Percentiles rank a stretch among this genome's conserved stretches.
Conservation (phyloP, 1,140 invertebrate species). For the Nylanderia fulva region DNA sequence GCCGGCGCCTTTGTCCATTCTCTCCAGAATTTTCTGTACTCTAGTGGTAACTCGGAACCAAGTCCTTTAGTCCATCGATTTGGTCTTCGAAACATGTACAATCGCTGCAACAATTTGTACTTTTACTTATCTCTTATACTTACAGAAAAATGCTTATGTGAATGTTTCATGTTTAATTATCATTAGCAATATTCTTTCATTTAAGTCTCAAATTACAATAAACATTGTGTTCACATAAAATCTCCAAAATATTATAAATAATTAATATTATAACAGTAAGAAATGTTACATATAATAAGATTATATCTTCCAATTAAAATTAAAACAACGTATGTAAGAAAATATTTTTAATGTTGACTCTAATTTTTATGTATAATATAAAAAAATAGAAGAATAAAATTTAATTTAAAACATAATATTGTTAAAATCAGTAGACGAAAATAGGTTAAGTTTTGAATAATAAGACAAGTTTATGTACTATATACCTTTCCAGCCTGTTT, state of each 20-base stretch:
- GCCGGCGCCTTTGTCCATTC: slow-evolving; percentile 93
- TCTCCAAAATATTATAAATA: neutral
- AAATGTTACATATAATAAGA: neutral
- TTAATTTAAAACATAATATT: neutral
- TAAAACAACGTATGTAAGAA: neutral
- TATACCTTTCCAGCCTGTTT: neutral
- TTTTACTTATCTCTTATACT: neutral
- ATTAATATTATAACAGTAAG: neutral
- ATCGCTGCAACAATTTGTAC: slow-evolving; percentile 55
- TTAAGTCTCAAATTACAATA: neutral
- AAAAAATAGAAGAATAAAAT: neutral
- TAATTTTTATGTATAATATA: neutral
- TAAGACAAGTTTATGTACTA: slow-evolving; percentile 8
- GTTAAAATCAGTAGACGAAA: neutral
- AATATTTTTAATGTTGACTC: neutral
- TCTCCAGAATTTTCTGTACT: slow-evolving; percentile 95
- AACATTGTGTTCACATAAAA: neutral
- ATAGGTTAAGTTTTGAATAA: neutral
- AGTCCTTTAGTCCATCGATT: slow-evolving; percentile 87
- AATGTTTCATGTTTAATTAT: neutral
- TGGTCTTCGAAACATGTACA: slow-evolving; percentile 75
- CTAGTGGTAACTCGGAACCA: slow-evolving; percentile 91
- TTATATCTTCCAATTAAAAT: neutral
- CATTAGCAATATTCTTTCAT: neutral
- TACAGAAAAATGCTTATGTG: neutral